These are phyloP conservation scores for Colistium nudipinnis DNA, from an alignment of 2,113 vertebrate species.

Conservation along the genomic window DNA sequence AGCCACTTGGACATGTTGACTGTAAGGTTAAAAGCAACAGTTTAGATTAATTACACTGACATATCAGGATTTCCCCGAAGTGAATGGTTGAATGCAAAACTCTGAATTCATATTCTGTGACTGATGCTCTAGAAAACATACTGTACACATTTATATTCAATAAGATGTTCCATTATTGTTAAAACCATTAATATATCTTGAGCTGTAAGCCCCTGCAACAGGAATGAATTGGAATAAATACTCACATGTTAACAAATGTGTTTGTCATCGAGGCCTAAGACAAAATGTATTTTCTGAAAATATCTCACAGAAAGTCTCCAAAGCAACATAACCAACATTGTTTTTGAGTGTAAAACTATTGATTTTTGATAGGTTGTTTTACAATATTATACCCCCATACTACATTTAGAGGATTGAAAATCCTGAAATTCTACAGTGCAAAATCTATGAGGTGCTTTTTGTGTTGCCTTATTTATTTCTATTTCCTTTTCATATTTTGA, in stretches of 20 bases:
- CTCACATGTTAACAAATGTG: not conserved
- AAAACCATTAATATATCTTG: not conserved
- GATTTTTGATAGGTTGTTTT: constrained; percentile 7
- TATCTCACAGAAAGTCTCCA: not conserved
- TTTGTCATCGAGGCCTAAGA: not conserved
- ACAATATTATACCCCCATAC: not conserved
- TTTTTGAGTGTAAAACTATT: not conserved
- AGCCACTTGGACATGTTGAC: too few species aligned
- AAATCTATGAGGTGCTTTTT: not conserved
- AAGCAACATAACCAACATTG: not conserved
- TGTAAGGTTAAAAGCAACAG: too few species aligned
- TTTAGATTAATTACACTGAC: too few species aligned
- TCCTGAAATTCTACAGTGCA: not conserved
- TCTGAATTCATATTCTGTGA: not conserved
- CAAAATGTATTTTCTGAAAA: too few species aligned
- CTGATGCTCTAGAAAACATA: not conserved
- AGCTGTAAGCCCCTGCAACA: not conserved
- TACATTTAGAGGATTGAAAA: not conserved
- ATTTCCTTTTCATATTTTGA: constrained; percentile 16
- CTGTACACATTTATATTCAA: not conserved
- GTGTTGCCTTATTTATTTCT: constrained; percentile 21
- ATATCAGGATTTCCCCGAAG: too few species aligned
- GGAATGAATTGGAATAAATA: not conserved
- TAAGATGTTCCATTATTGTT: not conserved
- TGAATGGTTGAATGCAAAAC: too few species aligned